phyloP scores from a whole-genome alignment of 2,888 invertebrate genomes.

The Drosophila mimetica region DNA sequence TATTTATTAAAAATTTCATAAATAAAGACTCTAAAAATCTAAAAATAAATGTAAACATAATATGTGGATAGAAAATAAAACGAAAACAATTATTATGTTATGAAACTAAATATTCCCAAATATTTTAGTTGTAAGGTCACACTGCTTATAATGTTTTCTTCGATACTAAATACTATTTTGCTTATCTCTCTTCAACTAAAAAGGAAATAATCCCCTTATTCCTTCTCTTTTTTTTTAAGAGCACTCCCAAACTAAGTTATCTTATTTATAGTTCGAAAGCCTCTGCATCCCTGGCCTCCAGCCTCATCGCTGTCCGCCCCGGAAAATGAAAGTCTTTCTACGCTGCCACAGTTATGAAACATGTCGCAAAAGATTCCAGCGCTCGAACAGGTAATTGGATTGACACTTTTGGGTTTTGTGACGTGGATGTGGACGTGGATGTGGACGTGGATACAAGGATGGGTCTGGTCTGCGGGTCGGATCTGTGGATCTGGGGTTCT shows the following conservation, averaged over 20 bases:
- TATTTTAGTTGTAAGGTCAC: background rate
- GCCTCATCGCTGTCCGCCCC: conserved; percentile 42
- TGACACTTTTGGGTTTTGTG: conserved; percentile 81
- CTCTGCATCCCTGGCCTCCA: conserved; percentile 27
- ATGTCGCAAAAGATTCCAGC: conserved; percentile 81
- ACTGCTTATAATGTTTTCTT: background rate
- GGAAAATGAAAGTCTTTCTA: conserved; percentile 47
- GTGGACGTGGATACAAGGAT: conserved; percentile 36
- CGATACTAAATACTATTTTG: background rate
- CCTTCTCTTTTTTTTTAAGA: background rate
- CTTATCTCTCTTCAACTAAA: background rate
- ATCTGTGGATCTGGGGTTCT: background rate
- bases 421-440: conserved; percentile 50
- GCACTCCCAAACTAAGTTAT: conserved; percentile 7
- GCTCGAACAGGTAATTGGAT: conserved; percentile 83
- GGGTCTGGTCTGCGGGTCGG: conserved; percentile 1
- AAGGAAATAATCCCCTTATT: background rate
- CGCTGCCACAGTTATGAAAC: conserved; percentile 71
- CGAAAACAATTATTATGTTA: too few species aligned
- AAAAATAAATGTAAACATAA: too few species aligned
- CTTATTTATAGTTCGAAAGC: background rate
- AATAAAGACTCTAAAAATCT: too few species aligned
- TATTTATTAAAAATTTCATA: too few species aligned
- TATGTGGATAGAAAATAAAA: too few species aligned
- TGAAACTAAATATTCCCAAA: background rate